Base-by-base conservation (phyloP, 2,888 invertebrate species). In the Rhopalosiphum nymphaeae region DNA sequence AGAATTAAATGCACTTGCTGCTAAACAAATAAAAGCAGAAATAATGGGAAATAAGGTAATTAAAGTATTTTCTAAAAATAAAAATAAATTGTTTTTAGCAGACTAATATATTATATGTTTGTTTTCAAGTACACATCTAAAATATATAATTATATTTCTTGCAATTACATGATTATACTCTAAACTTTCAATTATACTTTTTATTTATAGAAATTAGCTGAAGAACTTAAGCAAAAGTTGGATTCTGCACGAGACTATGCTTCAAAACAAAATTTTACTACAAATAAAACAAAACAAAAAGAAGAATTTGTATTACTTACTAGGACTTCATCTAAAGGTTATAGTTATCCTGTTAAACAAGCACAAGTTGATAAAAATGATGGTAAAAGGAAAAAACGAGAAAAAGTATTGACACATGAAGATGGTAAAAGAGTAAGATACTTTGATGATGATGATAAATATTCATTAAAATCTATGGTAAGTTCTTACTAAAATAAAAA, bases 1-100 rank as follows among this genome's bases (percentile, higher is more conserved):
- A 95, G 98, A 99, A 96, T 97, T 99, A 97, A 99, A 99, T 96
- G 97, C 97, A 95, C 96, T 99, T 86, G 98, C 97, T 85, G 98
- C 99, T 3, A 98, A 98, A 96, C 97, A 99, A 95, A 96, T 99
- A 0, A 99, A 99, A 96, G 99, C 99, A 29, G 99, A 99, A 97
- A 97, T 99, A 95, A 97, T 98, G 97, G 99, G 99, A 42, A 97
- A 99, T 95, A 96, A 96, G 95, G 97, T 96, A 95, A 95, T 95
- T 95, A 57, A 10, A 89, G 10, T 91, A 42, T 86, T 91, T 57
- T 53, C 13, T 78, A 84, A 29, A 89, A 57, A 44, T 57, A 53
- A 5, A 49, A 88, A 53, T 36, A 11, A 11, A 46, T 44, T 85
- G 13, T 46, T 85, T 44, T 85, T 44, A 86, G 29, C 0, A 25